phyloP scores from a whole-genome alignment of 2,888 invertebrate genomes.

The Acheta domesticus region DNA sequence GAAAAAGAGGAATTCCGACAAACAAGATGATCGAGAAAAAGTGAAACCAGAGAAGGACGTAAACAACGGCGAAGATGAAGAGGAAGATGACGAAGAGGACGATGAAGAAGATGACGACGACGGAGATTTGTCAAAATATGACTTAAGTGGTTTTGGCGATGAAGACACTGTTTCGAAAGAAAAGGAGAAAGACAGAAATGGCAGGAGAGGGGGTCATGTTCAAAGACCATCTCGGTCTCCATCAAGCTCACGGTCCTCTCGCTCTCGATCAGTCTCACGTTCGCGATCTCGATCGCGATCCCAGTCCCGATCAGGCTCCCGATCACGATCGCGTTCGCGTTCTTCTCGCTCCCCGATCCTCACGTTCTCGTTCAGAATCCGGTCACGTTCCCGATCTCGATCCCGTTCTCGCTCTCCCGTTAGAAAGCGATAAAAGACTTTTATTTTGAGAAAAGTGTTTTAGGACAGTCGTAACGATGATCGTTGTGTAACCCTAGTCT shows the following conservation, averaged over 20 bases:
- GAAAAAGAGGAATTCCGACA: conserved; percentile 51
- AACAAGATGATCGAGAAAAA: conserved; percentile 45
- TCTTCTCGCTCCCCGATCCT: conserved; percentile 29
- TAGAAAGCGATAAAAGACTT: neutral
- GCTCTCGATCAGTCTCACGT: conserved; percentile 25
- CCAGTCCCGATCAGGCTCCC: conserved; percentile 28
- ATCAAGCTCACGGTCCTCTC: conserved; percentile 22
- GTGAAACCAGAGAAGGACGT: conserved; percentile 40
- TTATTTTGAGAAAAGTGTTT: neutral
- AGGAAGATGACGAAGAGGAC: conserved; percentile 55
- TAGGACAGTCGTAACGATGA: neutral
- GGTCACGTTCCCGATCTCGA: conserved; percentile 27
- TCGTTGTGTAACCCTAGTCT: conserved; percentile 1
- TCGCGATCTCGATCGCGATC: conserved; percentile 26
- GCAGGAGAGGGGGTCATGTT: conserved; percentile 26
- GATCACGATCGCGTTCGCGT: conserved; percentile 26
- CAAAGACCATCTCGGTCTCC: neutral
- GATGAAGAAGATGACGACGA: conserved; percentile 51
- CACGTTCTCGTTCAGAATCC: conserved; percentile 27
- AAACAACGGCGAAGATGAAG: conserved; percentile 44
- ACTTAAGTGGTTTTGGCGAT: conserved; percentile 65
- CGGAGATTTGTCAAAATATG: conserved; percentile 74
- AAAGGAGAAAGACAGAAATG: conserved; percentile 30
- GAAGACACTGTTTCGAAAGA: conserved; percentile 44
- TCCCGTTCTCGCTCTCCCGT: conserved; percentile 23